Evolutionary conservation across 1,140 invertebrate genomes (phyloP).

Genomic region (Nephila pilipes): DNA sequence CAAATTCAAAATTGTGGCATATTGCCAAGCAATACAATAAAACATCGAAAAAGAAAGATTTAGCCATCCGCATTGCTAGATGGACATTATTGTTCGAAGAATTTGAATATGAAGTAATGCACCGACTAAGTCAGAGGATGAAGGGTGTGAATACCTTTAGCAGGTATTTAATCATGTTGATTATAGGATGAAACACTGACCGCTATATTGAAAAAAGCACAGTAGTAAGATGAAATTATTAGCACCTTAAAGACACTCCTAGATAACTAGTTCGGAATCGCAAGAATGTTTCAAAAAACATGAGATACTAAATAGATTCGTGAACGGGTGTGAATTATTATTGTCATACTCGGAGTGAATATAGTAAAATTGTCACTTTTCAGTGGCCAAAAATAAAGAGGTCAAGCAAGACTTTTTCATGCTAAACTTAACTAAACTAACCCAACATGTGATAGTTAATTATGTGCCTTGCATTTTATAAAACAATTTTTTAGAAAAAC

Average conservation of each 20-base stretch:
- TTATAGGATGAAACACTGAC: no score
- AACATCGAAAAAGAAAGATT: slow-evolving; percentile 8
- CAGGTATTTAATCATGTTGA: background rate
- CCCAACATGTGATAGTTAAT: no score
- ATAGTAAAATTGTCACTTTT: background rate
- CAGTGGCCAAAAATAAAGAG: background rate
- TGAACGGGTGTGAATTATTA: no score
- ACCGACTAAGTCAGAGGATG: background rate
- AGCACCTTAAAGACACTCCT: no score
- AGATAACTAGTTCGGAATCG: no score
- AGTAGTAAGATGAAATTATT: no score
- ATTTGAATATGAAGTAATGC: no score
- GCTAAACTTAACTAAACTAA: no score
- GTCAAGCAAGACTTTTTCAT: background rate
- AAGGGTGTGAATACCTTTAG: background rate
- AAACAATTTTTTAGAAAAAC: no score
- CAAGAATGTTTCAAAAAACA: background rate
- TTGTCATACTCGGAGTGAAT: background rate
- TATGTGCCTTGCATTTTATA: background rate
- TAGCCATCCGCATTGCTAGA: no score
- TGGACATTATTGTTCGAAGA: no score
- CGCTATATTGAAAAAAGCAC: background rate
- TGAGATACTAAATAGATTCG: background rate
- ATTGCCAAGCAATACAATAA: slow-evolving; percentile 45
- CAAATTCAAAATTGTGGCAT: no score